phyloP scores from a whole-genome alignment of 2,797 vertebrate species.

The Melanogrammus aeglefinus region DNA sequence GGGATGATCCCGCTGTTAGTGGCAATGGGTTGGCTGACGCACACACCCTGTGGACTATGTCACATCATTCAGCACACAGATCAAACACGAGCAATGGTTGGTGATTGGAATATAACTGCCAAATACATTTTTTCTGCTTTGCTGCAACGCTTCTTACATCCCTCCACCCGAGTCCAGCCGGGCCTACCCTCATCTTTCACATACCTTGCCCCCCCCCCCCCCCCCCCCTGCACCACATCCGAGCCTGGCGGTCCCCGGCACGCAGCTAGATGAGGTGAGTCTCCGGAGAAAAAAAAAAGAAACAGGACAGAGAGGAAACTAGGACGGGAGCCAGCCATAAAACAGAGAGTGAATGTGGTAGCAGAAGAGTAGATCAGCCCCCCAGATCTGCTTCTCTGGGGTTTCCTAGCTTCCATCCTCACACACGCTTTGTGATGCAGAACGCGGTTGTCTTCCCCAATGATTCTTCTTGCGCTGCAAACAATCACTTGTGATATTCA shows the following conservation, averaged over 20 bases:
- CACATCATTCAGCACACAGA: conserved; percentile 50
- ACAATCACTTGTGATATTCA: neutral
- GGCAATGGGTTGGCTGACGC: neutral
- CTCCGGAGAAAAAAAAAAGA: too few species aligned
- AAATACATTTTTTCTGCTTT: conserved; percentile 50
- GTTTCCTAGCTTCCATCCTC: conserved; percentile 29
- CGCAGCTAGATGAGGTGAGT: too few species aligned
- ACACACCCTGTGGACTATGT: conserved; percentile 34
- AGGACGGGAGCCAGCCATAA: conserved; percentile 8
- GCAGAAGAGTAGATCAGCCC: conserved; percentile 17
- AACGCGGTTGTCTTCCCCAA: neutral
- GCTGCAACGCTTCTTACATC: conserved; percentile 32
- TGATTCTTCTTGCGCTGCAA: conserved; percentile 25
- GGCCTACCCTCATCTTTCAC: conserved; percentile 40
- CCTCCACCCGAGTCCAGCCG: conserved; percentile 44
- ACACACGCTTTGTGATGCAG: conserved; percentile 16
- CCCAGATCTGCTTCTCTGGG: conserved; percentile 27
- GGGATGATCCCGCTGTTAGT: too few species aligned
- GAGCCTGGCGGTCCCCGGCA: too few species aligned
- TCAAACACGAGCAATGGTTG: conserved; percentile 60
- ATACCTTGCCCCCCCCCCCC: conserved; percentile 38
- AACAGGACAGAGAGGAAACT: neutral
- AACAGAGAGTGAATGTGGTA: too few species aligned
- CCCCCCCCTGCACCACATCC: conserved; percentile 48
- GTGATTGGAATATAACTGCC: conserved; percentile 54